These are phyloP conservation scores for Drosophila parvula DNA, from an alignment of 1,140 invertebrate genomes.

Conservation along the genomic window DNA sequence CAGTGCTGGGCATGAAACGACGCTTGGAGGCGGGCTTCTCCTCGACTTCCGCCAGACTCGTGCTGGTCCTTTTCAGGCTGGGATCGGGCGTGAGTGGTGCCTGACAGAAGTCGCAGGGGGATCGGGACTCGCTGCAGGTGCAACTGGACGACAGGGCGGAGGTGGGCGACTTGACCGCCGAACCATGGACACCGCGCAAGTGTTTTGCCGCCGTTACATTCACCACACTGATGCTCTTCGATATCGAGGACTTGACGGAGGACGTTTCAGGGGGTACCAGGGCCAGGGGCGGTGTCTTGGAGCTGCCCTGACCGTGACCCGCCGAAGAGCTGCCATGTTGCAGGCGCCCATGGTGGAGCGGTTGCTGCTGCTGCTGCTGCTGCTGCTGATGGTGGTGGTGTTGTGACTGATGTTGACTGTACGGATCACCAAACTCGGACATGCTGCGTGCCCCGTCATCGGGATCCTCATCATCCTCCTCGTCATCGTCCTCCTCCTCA, in stretches of 20 bases:
- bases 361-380: constrained; percentile 11
- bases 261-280: constrained; percentile 85
- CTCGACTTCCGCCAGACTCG: constrained; percentile 18
- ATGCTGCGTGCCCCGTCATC: constrained; percentile 45
- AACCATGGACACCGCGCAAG: constrained; percentile 54
- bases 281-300: constrained; percentile 80
- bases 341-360: constrained; percentile 16
- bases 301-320: constrained; percentile 38
- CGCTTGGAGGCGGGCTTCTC: constrained; percentile 55
- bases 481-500: constrained; percentile 51
- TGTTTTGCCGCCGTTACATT: constrained; percentile 75
- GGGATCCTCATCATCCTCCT: constrained; percentile 48
- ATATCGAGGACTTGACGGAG: constrained; percentile 85
- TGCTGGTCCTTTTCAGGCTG: constrained; percentile 44
- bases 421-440: constrained; percentile 32
- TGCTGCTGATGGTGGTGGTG: constrained; percentile 23
- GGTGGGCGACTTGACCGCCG: constrained; percentile 51
- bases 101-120: constrained; percentile 59
- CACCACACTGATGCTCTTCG: constrained; percentile 84
- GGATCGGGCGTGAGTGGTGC: constrained; percentile 51
- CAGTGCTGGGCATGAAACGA: constrained; percentile 64
- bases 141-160: constrained; percentile 36
- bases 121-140: constrained; percentile 45
- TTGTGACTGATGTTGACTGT: constrained; percentile 18
- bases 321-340: constrained; percentile 25